Evolutionary conservation across 1,140 invertebrate genomes (phyloP), one percentile per base, ranked within the genome.

Genomic region (Limonius californicus): DNA sequence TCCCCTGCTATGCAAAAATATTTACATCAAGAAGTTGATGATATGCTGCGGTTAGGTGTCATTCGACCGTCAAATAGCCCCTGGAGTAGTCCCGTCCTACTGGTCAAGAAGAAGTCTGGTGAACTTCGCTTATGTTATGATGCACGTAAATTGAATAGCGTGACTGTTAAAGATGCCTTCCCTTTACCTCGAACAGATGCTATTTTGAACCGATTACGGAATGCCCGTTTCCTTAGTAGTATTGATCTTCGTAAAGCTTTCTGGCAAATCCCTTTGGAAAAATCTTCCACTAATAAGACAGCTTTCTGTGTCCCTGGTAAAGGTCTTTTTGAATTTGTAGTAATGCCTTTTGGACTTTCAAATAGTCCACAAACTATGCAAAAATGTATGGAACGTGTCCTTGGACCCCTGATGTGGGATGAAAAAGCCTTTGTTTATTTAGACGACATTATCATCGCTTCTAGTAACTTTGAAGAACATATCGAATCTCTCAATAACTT

Each of bases 391-490:
- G 72, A 74, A 45, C 18, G 18, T 1, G 45, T 76, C 6, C 68
- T 76, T 45, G 59, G 60, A 2, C 23, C 62, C 16, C 23, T 27
- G 3, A 57, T 63, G 47, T 56, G 63, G 21, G 57, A 67, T 15
- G 59, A 45, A 7, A 0, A 45, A 7, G 59, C 45, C 0, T 64
- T 64, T 53, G 56, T 20, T 0, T 73, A 72, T 57, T 35, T 74
- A 27, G 73, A 75, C 60, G 69, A 75, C 23, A 68, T 74, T 15
- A 67, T 74, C 0, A 67, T 75, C n/a, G 65, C 60, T 42, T 62
- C 67, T 0, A 8, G 45, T n/a, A 69, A 16, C 9, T 74, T 74
- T 54, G 63, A 69, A 1, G 67, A 69, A 15, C 72, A 76, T 64
- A 27, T 74, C 11, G 11, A 55, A 9, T 20, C 50, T 21, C 63